Evolutionary conservation across 2,797 vertebrate species (phyloP), one percentile per base, ranked within the genome.

Genomic region (Alca torda): DNA sequence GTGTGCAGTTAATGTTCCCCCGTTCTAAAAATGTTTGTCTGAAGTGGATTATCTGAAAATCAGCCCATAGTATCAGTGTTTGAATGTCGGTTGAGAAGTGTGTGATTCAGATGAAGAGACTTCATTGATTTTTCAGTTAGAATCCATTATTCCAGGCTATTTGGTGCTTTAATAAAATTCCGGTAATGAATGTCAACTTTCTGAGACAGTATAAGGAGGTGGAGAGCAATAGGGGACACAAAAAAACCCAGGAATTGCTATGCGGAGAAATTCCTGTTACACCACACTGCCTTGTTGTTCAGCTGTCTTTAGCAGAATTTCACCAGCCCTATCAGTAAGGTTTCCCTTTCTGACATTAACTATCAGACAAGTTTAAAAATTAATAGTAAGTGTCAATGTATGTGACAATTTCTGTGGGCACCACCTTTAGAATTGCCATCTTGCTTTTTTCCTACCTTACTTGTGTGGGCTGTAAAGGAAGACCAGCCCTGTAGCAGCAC

Each of bases 181-280:
- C 35, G n/a, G 10, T 56, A 16, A 31, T 30, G 8, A 50, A 41
- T 74, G 39, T 33, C 51, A 64, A 48, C 31, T 73, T 89, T 85
- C 35, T 31, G 57, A 73, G 82, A 24, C 17, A 19, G 48, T 70
- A 3, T 19, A 48, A 48, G 16, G n/a, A 28, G 6, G 9, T 33
- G 15, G 19, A 23, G 28, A 46, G 43, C 35, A 30, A 26, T 19
- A 76, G 17, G 28, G 41, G 6, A 31, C 35, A 18, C 13, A 43
- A 46, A 39, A 43, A 23, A 16, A 0, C 0, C 0, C 15, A 26
- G 39, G 31, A 78, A 54, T 30, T 73, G 21, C 21, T 45, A 7
- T 0, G 0, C 63, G 56, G 50, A 78, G 57, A 61, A 86, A 28
- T 75, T 78, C 41, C 17, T 56, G 17, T 59, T 59, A 15, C 2